Percentiles rank a stretch among this genome's conserved stretches.
Conservation (phyloP, 1,140 invertebrate genomes). For the Dinoponera quadriceps region DNA sequence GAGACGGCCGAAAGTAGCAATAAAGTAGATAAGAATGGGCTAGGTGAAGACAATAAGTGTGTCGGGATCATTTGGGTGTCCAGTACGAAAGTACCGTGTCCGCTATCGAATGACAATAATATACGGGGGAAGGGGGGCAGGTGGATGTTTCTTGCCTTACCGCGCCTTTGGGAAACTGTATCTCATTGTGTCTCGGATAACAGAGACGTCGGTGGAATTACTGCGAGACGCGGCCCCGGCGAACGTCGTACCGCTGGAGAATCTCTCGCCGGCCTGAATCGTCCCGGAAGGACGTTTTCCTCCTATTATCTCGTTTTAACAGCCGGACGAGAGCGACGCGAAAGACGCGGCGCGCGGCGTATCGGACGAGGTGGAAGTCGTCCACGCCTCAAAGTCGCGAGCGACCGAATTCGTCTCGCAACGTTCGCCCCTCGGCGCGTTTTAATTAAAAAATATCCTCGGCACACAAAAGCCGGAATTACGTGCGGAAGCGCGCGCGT, state of each 20-base stretch:
- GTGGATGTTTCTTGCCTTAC: conserved; percentile 42
- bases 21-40: conserved; percentile 9
- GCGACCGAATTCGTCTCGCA: conserved; percentile 45
- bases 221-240: conserved; percentile 41
- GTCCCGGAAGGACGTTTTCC: conserved; percentile 49
- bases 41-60: conserved; percentile 1
- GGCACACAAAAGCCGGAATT: conserved; percentile 48
- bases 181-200: conserved; percentile 55
- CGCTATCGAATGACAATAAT: conserved; percentile 59
- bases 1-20: neutral
- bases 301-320: conserved; percentile 59
- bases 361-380: conserved; percentile 47
- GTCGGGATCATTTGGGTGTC: conserved; percentile 30
- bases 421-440: conserved; percentile 29
- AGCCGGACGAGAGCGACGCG: conserved; percentile 38
- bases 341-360: conserved; percentile 12
- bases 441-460: conserved; percentile 57
- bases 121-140: neutral
- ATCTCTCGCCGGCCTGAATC: conserved; percentile 48
- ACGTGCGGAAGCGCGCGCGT: conserved; percentile 14
- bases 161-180: conserved; percentile 55
- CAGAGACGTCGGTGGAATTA: conserved; percentile 59
- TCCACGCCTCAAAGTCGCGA: conserved; percentile 49
- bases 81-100: conserved; percentile 44
- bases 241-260: conserved; percentile 33